Evolutionary conservation across 2,888 invertebrate species (phyloP).

Genomic region (Agrotis puta): DNA sequence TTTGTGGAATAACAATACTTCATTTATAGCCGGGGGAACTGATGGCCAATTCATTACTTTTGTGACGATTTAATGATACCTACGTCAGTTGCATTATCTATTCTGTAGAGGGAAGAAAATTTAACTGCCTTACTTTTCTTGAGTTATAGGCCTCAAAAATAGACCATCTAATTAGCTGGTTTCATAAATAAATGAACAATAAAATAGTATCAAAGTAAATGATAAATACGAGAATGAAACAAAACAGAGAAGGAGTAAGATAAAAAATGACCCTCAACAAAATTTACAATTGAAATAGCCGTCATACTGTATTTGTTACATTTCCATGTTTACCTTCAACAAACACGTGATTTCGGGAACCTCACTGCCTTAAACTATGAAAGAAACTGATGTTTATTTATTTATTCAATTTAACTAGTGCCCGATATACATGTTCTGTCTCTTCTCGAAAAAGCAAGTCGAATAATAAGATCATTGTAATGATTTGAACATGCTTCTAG

Average conservation of each 20-base stretch:
- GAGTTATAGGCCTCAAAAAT: too few species aligned
- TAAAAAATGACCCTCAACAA: neutral
- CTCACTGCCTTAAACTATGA: constrained; percentile 19
- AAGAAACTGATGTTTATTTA: constrained; percentile 26
- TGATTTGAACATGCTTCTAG: constrained; percentile 13
- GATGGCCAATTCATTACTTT: neutral
- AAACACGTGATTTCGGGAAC: constrained; percentile 33
- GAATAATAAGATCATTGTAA: constrained; percentile 1
- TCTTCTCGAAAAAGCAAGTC: constrained; percentile 13
- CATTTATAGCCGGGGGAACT: neutral
- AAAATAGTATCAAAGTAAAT: neutral
- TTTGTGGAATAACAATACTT: neutral
- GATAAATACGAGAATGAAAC: neutral
- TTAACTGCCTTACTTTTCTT: too few species aligned
- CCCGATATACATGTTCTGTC: neutral
- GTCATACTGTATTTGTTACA: constrained; percentile 1
- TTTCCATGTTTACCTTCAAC: constrained; percentile 35
- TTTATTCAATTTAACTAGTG: constrained; percentile 32
- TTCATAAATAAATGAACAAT: too few species aligned
- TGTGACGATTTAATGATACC: constrained; percentile 2
- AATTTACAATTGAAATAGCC: constrained; percentile 27
- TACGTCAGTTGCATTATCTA: neutral
- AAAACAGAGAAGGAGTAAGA: neutral
- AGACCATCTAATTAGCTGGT: too few species aligned
- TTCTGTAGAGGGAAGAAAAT: neutral